phyloP scores from a whole-genome alignment of 2,797 vertebrate genomes.

The Craterocephalus amniculus region DNA sequence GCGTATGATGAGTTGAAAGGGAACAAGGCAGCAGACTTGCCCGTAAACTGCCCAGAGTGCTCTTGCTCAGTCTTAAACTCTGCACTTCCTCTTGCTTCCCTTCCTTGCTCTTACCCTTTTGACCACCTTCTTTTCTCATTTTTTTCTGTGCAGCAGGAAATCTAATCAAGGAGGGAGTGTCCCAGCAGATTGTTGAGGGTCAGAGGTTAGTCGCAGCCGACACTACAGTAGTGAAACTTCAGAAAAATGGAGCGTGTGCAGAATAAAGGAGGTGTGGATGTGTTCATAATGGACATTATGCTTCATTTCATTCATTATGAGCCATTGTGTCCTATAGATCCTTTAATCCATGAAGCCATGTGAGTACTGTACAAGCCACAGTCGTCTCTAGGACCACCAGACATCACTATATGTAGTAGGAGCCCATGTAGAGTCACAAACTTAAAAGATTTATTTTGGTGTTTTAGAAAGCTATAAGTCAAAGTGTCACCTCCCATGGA shows the following conservation, averaged over 20 bases:
- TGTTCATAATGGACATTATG: background rate
- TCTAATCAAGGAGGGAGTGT: conserved; percentile 69
- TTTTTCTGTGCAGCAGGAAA: conserved; percentile 59
- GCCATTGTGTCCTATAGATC: background rate
- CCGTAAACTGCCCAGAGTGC: background rate
- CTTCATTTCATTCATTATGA: conserved; percentile 6
- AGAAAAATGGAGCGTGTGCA: conserved; percentile 8
- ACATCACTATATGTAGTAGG: background rate
- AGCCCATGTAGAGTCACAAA: background rate
- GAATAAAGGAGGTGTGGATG: conserved; percentile 12
- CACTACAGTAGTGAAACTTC: conserved; percentile 22
- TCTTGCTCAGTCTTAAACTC: conserved; percentile 17
- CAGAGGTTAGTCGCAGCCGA: conserved; percentile 49
- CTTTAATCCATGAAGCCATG: too few species aligned
- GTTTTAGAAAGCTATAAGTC: background rate
- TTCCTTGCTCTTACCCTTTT: conserved; percentile 24
- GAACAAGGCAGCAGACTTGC: conserved; percentile 33
- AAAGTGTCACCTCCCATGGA: background rate
- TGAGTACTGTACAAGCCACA: too few species aligned
- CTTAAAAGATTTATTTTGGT: background rate
- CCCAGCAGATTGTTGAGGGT: conserved; percentile 33
- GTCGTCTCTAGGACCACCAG: background rate
- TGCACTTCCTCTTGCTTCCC: background rate
- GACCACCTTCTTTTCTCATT: conserved; percentile 42
- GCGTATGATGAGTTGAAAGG: conserved; percentile 2